A percentile compares a stretch with the other conserved stretches of the same genome.
Evolutionary conservation across 2,888 invertebrate species (phyloP).

Genomic region (Pogonocherus hispidulus): DNA sequence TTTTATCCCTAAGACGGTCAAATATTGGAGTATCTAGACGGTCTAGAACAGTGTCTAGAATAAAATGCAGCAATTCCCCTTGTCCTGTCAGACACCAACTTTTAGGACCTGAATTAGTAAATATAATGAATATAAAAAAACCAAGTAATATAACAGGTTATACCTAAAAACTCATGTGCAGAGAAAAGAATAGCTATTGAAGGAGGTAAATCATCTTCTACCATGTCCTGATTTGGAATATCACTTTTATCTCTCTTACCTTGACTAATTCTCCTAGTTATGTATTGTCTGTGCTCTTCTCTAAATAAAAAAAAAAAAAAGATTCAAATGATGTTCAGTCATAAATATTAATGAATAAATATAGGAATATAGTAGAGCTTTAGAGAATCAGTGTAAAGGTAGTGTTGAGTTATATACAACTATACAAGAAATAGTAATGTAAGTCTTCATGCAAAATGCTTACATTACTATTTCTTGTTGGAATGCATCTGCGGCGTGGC

Average conservation of each 20-base stretch:
- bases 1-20: slow-evolving; percentile 76
- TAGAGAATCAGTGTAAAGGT: too few species aligned
- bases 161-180: slow-evolving; percentile 88
- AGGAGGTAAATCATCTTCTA: slow-evolving; percentile 75
- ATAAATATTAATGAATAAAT: slow-evolving; percentile 1
- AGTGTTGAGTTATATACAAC: too few species aligned
- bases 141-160: slow-evolving; percentile 55
- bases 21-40: slow-evolving; percentile 77
- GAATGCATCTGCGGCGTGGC: too few species aligned
- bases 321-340: slow-evolving; percentile 8
- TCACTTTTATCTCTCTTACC: slow-evolving; percentile 58
- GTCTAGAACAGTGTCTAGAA: slow-evolving; percentile 81
- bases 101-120: slow-evolving; percentile 68
- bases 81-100: slow-evolving; percentile 85
- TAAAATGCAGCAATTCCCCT: slow-evolving; percentile 84
- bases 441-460: too few species aligned
- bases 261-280: slow-evolving; percentile 67
- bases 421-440: too few species aligned
- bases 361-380: too few species aligned
- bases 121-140: not conserved
- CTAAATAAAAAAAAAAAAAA: slow-evolving; percentile 55
- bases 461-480: too few species aligned
- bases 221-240: slow-evolving; percentile 22
- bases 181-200: slow-evolving; percentile 84
- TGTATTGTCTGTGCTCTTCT: slow-evolving; percentile 79